Percentiles rank a stretch among this genome's conserved stretches.
Conservation (phyloP, 1,140 invertebrate genomes). For the Eciton burchellii region DNA sequence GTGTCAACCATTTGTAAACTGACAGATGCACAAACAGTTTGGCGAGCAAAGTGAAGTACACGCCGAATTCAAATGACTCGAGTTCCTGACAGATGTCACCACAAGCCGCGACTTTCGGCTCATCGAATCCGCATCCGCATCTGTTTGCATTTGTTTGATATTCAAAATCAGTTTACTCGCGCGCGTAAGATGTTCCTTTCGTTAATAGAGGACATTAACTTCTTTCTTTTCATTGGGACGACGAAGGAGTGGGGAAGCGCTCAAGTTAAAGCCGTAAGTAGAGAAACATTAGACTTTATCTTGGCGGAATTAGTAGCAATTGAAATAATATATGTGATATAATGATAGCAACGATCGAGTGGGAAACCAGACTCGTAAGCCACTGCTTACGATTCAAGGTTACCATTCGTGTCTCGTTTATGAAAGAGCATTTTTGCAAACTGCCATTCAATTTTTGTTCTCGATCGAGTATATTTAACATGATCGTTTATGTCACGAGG, state of each 20-base stretch:
- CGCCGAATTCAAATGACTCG: neutral
- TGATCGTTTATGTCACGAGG: neutral
- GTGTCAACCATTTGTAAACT: constrained; percentile 77
- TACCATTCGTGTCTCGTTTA: no score
- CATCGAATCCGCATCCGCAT: no score
- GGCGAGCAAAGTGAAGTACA: no score
- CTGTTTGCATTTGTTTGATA: neutral
- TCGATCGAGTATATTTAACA: neutral
- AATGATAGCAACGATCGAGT: neutral
- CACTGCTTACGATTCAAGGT: neutral
- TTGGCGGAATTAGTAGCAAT: neutral
- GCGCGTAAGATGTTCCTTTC: neutral
- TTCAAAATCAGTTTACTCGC: neutral
- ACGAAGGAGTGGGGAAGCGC: no score
- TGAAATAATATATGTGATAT: neutral
- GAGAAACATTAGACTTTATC: neutral
- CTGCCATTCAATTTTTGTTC: no score
- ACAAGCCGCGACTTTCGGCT: neutral
- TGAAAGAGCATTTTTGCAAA: no score
- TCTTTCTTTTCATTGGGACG: no score
- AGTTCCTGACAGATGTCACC: neutral
- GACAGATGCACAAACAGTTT: neutral
- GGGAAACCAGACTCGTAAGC: neutral
- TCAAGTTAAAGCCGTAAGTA: neutral
- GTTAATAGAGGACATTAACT: neutral